Percentiles rank a stretch among this genome's conserved stretches.
phyloP scores from a whole-genome alignment of 2,797 vertebrate species.

The Brachyrhaphis roseni region DNA sequence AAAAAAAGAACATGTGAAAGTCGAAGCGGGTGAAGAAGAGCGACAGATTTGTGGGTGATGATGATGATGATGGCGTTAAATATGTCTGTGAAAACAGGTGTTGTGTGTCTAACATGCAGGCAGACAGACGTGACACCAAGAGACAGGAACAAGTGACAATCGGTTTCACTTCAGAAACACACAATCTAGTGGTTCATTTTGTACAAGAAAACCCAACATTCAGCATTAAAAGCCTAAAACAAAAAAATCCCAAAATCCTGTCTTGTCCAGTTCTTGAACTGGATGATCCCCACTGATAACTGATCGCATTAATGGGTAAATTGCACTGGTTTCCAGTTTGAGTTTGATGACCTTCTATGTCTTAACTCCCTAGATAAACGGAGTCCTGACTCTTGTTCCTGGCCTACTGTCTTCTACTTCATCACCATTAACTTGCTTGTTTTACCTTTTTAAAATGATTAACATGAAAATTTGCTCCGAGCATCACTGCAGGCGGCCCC shows the following conservation, averaged over 20 bases:
- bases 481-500: background rate
- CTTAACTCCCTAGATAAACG: background rate
- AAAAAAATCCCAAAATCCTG: background rate
- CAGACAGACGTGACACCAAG: conserved; percentile 1
- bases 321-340: background rate
- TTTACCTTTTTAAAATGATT: background rate
- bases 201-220: conserved; percentile 52
- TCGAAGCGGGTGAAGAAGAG: conserved; percentile 59
- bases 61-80: conserved; percentile 6
- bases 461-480: background rate
- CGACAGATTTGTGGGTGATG: conserved; percentile 17
- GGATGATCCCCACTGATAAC: background rate
- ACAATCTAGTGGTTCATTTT: conserved; percentile 78
- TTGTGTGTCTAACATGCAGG: background rate
- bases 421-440: background rate
- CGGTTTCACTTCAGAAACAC: conserved; percentile 33
- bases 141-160: background rate
- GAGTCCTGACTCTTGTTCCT: background rate
- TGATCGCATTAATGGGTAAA: background rate
- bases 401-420: background rate
- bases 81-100: conserved; percentile 24
- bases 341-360: background rate
- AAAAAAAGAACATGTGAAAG: conserved; percentile 74
- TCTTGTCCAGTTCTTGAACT: background rate
- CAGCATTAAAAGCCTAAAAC: conserved; percentile 91